Conservation (phyloP, 2,113 vertebrate species). For the Morone saxatilis region DNA sequence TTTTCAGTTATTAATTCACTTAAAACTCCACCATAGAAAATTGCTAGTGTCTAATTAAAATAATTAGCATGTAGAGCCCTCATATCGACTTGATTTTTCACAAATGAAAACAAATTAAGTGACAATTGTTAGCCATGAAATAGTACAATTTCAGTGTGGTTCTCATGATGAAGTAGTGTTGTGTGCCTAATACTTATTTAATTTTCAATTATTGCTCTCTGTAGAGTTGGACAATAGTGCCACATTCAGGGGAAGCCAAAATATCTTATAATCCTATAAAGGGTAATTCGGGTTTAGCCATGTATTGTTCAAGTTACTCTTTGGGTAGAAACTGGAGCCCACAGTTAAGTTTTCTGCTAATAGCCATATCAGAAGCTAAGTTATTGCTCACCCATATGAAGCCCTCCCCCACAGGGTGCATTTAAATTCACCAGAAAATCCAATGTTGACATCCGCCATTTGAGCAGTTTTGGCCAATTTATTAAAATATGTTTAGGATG, state of each 20-base stretch:
- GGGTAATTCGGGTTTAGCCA: conserved; percentile 4
- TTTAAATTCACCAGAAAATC: not conserved
- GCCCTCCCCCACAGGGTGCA: too few relatives aligned
- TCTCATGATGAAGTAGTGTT: not conserved
- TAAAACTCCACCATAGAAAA: conserved; percentile 12
- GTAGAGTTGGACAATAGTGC: not conserved
- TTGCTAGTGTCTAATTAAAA: not conserved
- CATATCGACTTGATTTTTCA: conserved; percentile 2
- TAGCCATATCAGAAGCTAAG: not conserved
- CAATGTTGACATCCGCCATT: not conserved
- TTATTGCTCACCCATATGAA: not conserved
- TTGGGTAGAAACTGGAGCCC: conserved; percentile 6
- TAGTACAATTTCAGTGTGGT: not conserved
- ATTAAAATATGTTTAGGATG: not conserved
- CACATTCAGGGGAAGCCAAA: not conserved
- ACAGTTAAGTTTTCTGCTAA: conserved; percentile 16
- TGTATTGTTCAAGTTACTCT: conserved; percentile 18
- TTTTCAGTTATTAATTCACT: not conserved
- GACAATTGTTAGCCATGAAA: not conserved
- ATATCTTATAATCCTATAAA: not conserved
- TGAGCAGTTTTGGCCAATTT: not conserved
- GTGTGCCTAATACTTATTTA: not conserved
- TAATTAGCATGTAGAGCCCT: not conserved
- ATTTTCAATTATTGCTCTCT: not conserved
- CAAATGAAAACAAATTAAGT: conserved; percentile 17